Base-by-base conservation (phyloP, 2,113 vertebrate species). In the Nothobranchius furzeri region DNA sequence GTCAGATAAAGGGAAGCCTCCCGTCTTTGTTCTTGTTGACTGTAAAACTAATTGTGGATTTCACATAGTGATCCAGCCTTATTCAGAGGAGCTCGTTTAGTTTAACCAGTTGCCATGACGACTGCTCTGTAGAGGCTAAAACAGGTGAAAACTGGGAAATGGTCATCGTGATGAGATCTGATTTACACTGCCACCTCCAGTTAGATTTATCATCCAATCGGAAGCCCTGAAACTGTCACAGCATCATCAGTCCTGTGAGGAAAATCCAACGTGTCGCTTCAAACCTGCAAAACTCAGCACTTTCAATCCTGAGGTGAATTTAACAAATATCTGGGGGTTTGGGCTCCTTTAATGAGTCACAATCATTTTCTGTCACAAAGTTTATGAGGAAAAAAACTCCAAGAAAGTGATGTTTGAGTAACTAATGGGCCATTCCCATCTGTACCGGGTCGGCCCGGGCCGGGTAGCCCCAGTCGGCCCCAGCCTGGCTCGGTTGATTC, bases 61-160 rank as follows among this genome's bases (percentile, higher is more conserved):
- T 82, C 70, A 85, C 78, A 48, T 65, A 60, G 81, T 76, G 79
- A 88, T 83, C 70, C 85, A 85, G 82, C 78, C 78, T 88, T 86
- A 88, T 85, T 85, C 69, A 76, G 72, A 74, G 61, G 54, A 58
- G 30, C 81, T 78, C 60, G 24, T 75, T 78, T 82, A 56, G 55
- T 78, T 72, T 66, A 55, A 77, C 58, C 70, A 65, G 84, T 83
- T 53, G 52, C 80, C 61, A 49, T 70, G 75, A 54, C 59, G 56
- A 71, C 81, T 84, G 73, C 82, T 85, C 82, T 79, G 78, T 78
- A 77, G 83, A 77, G 73, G 72, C 82, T 69, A 61, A 68, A 80
- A 78, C 64, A 68, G 76, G 46, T 48, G 37, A 49, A 52, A 12
- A 12, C 43, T 45, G 43, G 43, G 9, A 51, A 51, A 51, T 8